Base-by-base conservation (phyloP, 2,888 invertebrate genomes). In the Clostera curtula region DNA sequence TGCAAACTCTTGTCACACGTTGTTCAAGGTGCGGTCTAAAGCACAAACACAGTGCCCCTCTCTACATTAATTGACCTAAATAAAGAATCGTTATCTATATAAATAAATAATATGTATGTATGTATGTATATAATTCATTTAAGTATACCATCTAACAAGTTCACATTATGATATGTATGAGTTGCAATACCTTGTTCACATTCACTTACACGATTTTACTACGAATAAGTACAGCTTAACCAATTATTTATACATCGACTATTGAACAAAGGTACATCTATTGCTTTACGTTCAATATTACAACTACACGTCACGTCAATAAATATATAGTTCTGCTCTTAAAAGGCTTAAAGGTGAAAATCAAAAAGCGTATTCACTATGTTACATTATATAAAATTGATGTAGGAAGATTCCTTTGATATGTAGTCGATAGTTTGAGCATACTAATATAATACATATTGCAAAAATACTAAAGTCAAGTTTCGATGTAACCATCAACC, bases 61-160 rank as follows among this genome's bases (percentile, higher is more conserved):
- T 66, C 64, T 69, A 73, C 69, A 41, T 65, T 80, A 82, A 82
- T 83, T 83, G 82, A 82, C 82, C 63, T 71, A 83, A 82, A 80
- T 79, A 80, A 83, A 82, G 80, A 80, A 77, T 82, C 72, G 53
- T 70, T 52, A 54, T 68, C 56, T 45, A 65, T 68, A 58, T 62
- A 67, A 65, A 64, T 53, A 54, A 34, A 31, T 35, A 29, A 34
- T 32, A 43, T 40, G 31, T 36, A 44, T 40, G 54, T 59, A 59
- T 59, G 56, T 53, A 58, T 58, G n/a, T n/a, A n/a, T n/a, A n/a
- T n/a, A n/a, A n/a, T 45, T 48, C 42, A 40, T 31, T 43, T 43
- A 36, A 45, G 54, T 45, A 54, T 50, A 45, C 53, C 43, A 46
- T 62, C 69, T 70, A 67, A 66, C 59, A 54, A 57, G 47, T 36